Percentiles rank a stretch among this genome's conserved stretches.
These are phyloP conservation scores for Heliconius nattereri DNA, from an alignment of 1,140 invertebrate genomes.

Conservation along the genomic window DNA sequence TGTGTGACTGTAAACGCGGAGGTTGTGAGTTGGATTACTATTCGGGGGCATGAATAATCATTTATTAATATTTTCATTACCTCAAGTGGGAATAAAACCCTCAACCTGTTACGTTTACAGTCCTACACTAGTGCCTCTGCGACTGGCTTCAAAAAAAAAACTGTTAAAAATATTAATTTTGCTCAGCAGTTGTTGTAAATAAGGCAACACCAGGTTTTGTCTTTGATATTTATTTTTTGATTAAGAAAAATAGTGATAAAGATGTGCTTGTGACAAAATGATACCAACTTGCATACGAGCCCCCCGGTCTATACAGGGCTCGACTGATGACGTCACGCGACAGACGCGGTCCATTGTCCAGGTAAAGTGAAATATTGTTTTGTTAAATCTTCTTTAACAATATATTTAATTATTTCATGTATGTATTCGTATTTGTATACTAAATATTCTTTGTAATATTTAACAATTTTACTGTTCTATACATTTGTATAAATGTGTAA, in stretches of 20 bases:
- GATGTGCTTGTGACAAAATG: constrained; percentile 68
- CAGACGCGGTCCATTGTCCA: constrained; percentile 83
- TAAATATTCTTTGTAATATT: too few relatives aligned
- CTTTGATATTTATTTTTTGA: background rate
- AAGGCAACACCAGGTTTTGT: background rate
- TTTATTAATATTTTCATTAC: too few relatives aligned
- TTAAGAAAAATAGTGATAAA: constrained; percentile 29
- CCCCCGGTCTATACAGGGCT: constrained; percentile 81
- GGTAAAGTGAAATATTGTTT: constrained; percentile 62
- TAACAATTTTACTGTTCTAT: too few relatives aligned
- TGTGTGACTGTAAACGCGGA: too few relatives aligned
- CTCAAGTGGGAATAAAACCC: too few relatives aligned
- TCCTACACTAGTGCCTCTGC: too few relatives aligned
- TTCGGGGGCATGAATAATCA: too few relatives aligned
- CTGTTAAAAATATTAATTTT: background rate
- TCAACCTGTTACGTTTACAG: too few relatives aligned
- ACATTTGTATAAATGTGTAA: too few relatives aligned
- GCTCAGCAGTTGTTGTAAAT: background rate
- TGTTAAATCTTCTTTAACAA: background rate
- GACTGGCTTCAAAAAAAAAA: too few relatives aligned
- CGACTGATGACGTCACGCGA: constrained; percentile 82
- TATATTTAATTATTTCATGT: background rate
- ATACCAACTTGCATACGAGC: constrained; percentile 82
- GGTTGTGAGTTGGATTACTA: too few relatives aligned
- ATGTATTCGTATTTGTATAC: background rate